Evolutionary conservation across 2,113 vertebrate species (phyloP).

Genomic region (Pollimyrus isidori): DNA sequence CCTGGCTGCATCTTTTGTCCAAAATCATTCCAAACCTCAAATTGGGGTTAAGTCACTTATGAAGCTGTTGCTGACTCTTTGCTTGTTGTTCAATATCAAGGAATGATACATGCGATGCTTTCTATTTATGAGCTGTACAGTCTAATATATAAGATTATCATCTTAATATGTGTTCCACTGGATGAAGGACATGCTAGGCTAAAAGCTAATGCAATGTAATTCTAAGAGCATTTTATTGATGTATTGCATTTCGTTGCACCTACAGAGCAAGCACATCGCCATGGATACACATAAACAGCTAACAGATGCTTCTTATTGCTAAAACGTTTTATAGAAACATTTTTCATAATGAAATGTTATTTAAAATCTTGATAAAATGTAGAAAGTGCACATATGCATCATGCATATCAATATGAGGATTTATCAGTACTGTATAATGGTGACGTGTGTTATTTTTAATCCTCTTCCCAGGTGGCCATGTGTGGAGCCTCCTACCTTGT

Average conservation of each 20-base stretch:
- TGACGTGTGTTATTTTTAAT: neutral
- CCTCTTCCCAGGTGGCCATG: slow-evolving; percentile 74
- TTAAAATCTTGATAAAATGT: neutral
- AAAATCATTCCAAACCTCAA: neutral
- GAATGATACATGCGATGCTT: neutral
- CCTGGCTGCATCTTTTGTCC: neutral
- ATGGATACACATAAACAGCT: neutral
- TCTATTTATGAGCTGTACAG: neutral
- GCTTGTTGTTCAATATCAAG: neutral
- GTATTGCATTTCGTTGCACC: neutral
- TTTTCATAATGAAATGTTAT: neutral
- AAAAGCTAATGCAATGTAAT: neutral
- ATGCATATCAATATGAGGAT: neutral
- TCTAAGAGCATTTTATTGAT: neutral
- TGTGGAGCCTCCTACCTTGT: slow-evolving; percentile 81
- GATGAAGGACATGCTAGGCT: neutral
- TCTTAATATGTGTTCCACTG: neutral
- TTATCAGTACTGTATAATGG: neutral
- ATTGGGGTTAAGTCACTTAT: neutral
- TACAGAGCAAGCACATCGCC: neutral
- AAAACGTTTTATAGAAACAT: neutral
- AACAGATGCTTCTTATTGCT: neutral
- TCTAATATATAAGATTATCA: neutral
- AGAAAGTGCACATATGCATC: neutral
- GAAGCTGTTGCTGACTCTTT: neutral